Percentiles rank a stretch among this genome's conserved stretches.
phyloP scores from a whole-genome alignment of 2,888 invertebrate species.

The Adelognathus sp. region DNA sequence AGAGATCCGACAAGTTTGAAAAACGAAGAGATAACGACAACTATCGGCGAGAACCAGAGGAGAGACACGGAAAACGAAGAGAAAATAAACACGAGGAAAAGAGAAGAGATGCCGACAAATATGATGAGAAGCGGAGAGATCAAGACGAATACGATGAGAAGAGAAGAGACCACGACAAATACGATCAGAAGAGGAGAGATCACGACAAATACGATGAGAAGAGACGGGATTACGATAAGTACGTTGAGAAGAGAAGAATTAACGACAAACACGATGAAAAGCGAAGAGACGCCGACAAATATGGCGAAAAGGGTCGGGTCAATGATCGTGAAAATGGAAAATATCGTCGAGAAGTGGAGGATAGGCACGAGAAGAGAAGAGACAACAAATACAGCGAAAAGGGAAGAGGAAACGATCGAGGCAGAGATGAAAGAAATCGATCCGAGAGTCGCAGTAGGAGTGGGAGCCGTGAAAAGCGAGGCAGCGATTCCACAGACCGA shows the following conservation, averaged over 20 bases:
- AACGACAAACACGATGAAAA: too few species aligned
- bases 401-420: conserved; percentile 53
- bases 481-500: conserved; percentile 29
- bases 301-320: too few species aligned
- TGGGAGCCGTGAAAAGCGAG: conserved; percentile 54
- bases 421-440: conserved; percentile 43
- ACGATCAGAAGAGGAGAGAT: too few species aligned
- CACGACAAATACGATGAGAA: too few species aligned
- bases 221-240: too few species aligned
- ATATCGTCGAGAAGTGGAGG: conserved; percentile 25
- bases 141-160: conserved; percentile 33
- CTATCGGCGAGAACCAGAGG: conserved; percentile 48
- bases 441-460: conserved; percentile 52
- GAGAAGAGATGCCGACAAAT: conserved; percentile 36
- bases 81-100: conserved; percentile 54
- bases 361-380: conserved; percentile 27
- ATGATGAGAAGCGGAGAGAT: conserved; percentile 40
- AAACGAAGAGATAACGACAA: conserved; percentile 48
- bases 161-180: too few species aligned
- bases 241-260: too few species aligned
- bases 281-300: too few species aligned
- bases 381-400: conserved; percentile 41
- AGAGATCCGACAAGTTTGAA: conserved; percentile 51
- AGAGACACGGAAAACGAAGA: conserved; percentile 56
- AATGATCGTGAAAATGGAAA: too few species aligned